These are phyloP conservation scores for Petrosia ficiformis DNA, from an alignment of 37 sponge, comb jelly and placozoan species.

Conservation along the genomic window DNA sequence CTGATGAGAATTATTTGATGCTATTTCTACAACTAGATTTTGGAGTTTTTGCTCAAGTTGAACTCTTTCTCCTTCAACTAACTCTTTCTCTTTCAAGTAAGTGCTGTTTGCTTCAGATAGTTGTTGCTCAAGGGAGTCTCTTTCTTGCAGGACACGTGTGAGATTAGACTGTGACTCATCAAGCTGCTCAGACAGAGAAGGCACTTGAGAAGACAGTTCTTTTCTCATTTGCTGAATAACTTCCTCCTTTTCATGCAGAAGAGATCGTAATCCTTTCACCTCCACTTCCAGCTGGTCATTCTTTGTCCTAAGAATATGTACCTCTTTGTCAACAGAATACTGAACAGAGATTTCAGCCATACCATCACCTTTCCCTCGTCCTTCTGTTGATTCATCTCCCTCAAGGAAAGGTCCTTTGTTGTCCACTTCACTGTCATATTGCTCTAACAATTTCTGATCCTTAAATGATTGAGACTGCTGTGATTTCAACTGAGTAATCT, in stretches of 20 bases:
- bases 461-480: constrained; percentile 4
- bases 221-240: no score
- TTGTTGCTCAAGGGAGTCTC: no score
- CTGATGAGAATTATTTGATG: no score
- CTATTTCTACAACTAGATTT: no score
- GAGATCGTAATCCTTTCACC: neutral
- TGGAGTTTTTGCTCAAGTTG: no score
- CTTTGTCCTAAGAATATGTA: neutral
- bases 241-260: constrained; percentile 6
- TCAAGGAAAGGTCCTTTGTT: neutral
- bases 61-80: no score
- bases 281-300: constrained; percentile 4
- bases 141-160: no score
- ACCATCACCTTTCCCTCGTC: neutral
- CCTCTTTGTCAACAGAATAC: neutral
- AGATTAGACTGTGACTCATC: no score
- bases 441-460: neutral
- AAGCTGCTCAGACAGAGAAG: no score
- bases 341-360: neutral
- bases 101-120: no score
- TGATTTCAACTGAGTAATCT: neutral
- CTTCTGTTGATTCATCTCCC: constrained; percentile 5
- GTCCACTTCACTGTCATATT: neutral
- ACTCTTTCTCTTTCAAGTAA: no score
- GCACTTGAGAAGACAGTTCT: no score